These are phyloP conservation scores for Caenorhabditis sp. DNA, from an alignment of 2,888 invertebrate species.

Conservation along the genomic window DNA sequence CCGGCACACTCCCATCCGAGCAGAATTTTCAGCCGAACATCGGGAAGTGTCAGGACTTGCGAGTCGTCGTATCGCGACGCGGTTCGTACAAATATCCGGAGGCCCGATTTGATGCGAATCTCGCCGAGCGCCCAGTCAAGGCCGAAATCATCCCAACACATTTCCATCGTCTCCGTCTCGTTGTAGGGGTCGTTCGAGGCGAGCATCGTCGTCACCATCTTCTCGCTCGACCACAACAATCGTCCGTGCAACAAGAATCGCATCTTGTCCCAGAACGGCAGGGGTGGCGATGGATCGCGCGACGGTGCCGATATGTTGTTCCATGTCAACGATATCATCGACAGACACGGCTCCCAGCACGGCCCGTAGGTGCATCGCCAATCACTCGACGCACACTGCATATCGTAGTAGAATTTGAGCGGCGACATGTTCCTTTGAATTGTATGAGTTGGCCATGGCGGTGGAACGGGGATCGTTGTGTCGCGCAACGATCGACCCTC, in stretches of 20 bases:
- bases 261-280: conserved; percentile 94
- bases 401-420: conserved; percentile 95
- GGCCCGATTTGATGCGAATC: conserved; percentile 81
- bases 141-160: conserved; percentile 90
- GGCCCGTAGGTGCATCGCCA: conserved; percentile 95
- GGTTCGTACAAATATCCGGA: conserved; percentile 92
- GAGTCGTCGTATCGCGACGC: conserved; percentile 99
- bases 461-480: conserved; percentile 79
- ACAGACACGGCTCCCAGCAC: conserved; percentile 97
- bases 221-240: conserved; percentile 84
- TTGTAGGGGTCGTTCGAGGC: conserved; percentile 98
- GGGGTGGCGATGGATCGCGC: conserved; percentile 87
- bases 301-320: conserved; percentile 76
- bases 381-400: conserved; percentile 80
- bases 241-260: conserved; percentile 90
- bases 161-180: conserved; percentile 97
- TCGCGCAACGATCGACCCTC: conserved; percentile 58
- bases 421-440: conserved; percentile 89
- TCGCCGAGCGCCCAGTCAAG: conserved; percentile 91
- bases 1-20: conserved; percentile 79
- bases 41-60: conserved; percentile 40
- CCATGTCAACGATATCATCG: conserved; percentile 73
- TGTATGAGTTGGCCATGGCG: conserved; percentile 83
- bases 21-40: conserved; percentile 40
- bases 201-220: conserved; percentile 82